Base-by-base conservation (phyloP, 2,113 vertebrate genomes). In the Synodontis membranacea region DNA sequence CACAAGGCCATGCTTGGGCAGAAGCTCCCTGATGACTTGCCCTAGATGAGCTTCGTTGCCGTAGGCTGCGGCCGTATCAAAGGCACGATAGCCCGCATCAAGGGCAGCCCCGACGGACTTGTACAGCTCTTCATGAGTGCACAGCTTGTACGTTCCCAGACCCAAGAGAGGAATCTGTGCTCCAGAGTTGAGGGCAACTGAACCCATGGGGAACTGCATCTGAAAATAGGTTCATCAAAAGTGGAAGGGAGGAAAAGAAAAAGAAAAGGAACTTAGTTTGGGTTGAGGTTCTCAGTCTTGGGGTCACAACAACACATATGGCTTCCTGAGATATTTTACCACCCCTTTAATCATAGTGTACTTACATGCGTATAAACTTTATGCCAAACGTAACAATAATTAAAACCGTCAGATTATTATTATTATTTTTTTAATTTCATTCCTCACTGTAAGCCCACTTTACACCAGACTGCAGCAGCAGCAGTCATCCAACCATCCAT, bases 21-120 rank as follows among this genome's bases (percentile, higher is more conserved):
- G 86, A 42, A 94, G 84, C 7, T 92, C 87, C 19, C 64, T 58
- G 23, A 94, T 84, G 0, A 91, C 92, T 0, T 52, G 46, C 6
- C 92, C 91, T 11, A 95, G 86, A 54, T 90, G 84, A 0, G 46
- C 80, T 80, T 95, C 93, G 23, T 94, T 94, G 34, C 80, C 82
- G 17, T 94, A 95, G 14, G 93, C 93, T 3, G 90, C 79, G 4
- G 91, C 93, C 0, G 94, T 95, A 48, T 94, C 93, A 80, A 95
- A 92, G 42, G 90, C 84, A 21, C 91, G 92, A 84, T 93, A 94
- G 4, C 93, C 93, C 0, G 89, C 87, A 1, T 85, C 80, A 62
- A 95, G 87, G 0, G 94, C 94, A 3, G 91, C 88, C 10, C 92
- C 90, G 74, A 94, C 81, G 11, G 87, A 86, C n/a, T 31, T 68